These are phyloP conservation scores for Abrostola triplasia DNA, from an alignment of 2,888 invertebrate species.

Conservation along the genomic window DNA sequence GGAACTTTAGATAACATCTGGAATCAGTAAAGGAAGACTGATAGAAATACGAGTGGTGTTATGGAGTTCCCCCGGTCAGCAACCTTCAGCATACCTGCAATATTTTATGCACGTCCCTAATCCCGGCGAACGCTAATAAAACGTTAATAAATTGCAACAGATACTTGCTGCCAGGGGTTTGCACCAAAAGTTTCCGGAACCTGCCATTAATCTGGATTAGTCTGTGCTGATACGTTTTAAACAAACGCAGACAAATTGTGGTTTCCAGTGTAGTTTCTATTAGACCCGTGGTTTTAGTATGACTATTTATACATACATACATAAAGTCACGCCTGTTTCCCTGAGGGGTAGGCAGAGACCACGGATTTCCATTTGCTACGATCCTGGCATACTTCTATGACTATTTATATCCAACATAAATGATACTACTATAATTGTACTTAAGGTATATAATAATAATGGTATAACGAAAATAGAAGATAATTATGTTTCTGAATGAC, in stretches of 20 bases:
- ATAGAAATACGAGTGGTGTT: slow-evolving; percentile 26
- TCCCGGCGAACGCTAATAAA: slow-evolving; percentile 50
- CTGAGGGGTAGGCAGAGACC: no score
- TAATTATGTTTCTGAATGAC: no score
- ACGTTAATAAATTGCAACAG: slow-evolving; percentile 54
- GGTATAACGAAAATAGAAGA: no score
- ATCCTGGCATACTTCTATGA: slow-evolving; percentile 20
- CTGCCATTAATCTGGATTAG: slow-evolving; percentile 59
- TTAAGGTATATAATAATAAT: no score
- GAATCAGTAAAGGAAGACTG: slow-evolving; percentile 36
- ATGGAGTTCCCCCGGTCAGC: slow-evolving; percentile 9
- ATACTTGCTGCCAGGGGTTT: slow-evolving; percentile 34
- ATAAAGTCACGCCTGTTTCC: no score
- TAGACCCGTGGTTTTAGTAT: slow-evolving; percentile 29
- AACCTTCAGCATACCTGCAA: slow-evolving; percentile 39
- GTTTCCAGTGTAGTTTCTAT: slow-evolving; percentile 49
- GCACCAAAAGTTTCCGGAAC: slow-evolving; percentile 45
- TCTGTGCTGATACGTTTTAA: slow-evolving; percentile 50
- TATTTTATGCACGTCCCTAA: slow-evolving; percentile 34
- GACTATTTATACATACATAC: slow-evolving; percentile 21
- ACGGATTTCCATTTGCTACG: no score
- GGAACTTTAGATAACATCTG: no score
- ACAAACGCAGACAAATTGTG: slow-evolving; percentile 51
- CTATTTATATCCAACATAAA: slow-evolving; percentile 25
- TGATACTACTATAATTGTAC: slow-evolving; percentile 18